A percentile compares a stretch with the other conserved stretches of the same genome.
phyloP scores from a whole-genome alignment of 2,888 invertebrate species.

The Erpobdella octoculata region DNA sequence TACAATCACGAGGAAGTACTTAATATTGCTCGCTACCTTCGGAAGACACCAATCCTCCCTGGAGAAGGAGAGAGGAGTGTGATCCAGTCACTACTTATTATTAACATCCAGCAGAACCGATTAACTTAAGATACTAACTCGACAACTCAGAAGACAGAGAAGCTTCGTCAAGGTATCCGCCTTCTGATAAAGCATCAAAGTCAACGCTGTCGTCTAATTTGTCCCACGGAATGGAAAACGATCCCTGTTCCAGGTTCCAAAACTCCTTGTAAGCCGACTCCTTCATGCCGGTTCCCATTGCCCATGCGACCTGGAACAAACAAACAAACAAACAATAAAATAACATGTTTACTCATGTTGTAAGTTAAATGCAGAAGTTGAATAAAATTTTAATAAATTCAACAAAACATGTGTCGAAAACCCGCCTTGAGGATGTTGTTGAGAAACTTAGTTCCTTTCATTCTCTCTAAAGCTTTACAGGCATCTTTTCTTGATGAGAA shows the following conservation, averaged over 20 bases:
- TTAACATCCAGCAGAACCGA: not conserved
- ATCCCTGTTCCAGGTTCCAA: slow-evolving; percentile 91
- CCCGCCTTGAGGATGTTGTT: slow-evolving; percentile 79
- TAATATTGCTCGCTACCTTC: too few species aligned
- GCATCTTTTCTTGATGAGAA: slow-evolving; percentile 92
- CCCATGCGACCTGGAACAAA: slow-evolving; percentile 78
- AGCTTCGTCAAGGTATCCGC: slow-evolving; percentile 80
- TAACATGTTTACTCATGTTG: too few species aligned
- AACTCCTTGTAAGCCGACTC: slow-evolving; percentile 87
- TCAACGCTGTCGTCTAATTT: slow-evolving; percentile 57
- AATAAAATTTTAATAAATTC: not conserved
- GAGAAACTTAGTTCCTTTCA: slow-evolving; percentile 80
- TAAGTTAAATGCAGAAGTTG: not conserved
- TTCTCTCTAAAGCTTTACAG: slow-evolving; percentile 70
- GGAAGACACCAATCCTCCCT: too few species aligned
- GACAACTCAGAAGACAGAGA: slow-evolving; percentile 62
- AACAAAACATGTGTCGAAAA: not conserved
- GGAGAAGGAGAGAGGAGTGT: too few species aligned
- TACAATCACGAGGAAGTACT: too few species aligned
- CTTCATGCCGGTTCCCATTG: slow-evolving; percentile 87
- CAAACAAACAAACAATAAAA: not conserved
- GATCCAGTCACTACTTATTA: too few species aligned
- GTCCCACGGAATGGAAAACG: slow-evolving; percentile 83
- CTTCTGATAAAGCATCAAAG: slow-evolving; percentile 42
- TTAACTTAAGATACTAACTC: slow-evolving; percentile 22